These are phyloP conservation scores for Holothuria glaberrima DNA, from an alignment of 35 echinoderm and acorn worm species.

Conservation along the genomic window DNA sequence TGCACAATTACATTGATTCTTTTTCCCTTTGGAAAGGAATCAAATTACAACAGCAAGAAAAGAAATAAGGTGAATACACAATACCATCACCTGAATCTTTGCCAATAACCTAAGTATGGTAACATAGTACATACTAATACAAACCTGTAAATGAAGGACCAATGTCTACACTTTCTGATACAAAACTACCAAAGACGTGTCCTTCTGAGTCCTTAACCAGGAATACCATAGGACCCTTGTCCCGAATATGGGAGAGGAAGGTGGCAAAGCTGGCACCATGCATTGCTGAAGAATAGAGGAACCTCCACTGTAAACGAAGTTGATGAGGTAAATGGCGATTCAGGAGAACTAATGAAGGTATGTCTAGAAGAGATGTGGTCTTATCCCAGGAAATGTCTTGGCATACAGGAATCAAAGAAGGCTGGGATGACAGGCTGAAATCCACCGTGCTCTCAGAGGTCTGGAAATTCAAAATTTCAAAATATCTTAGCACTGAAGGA, in stretches of 20 bases:
- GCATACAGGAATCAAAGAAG: slow-evolving; percentile 59
- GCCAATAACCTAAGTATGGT: background rate
- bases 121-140: background rate
- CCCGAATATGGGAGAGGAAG: slow-evolving; percentile 64
- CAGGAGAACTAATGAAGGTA: slow-evolving; percentile 80
- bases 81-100: no score
- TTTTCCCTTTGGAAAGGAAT: no score
- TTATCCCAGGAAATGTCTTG: slow-evolving; percentile 71
- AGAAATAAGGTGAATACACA: no score
- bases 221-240: slow-evolving; percentile 78
- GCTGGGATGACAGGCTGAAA: slow-evolving; percentile 49
- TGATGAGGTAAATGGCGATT: slow-evolving; percentile 86
- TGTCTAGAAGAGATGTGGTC: slow-evolving; percentile 63
- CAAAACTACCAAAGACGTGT: slow-evolving; percentile 90
- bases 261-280: slow-evolving; percentile 96
- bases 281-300: slow-evolving; percentile 71
- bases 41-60: no score
- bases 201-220: slow-evolving; percentile 82
- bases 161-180: slow-evolving; percentile 73
- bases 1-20: no score
- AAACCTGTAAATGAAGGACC: slow-evolving; percentile 86
- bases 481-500: no score
- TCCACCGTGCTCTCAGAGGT: slow-evolving; percentile 35
- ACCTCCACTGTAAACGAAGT: slow-evolving; percentile 68
- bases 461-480: slow-evolving; percentile 49